These are phyloP conservation scores for Eptatretus burgeri DNA, from an alignment of 2,113 vertebrate genomes.

Conservation along the genomic window DNA sequence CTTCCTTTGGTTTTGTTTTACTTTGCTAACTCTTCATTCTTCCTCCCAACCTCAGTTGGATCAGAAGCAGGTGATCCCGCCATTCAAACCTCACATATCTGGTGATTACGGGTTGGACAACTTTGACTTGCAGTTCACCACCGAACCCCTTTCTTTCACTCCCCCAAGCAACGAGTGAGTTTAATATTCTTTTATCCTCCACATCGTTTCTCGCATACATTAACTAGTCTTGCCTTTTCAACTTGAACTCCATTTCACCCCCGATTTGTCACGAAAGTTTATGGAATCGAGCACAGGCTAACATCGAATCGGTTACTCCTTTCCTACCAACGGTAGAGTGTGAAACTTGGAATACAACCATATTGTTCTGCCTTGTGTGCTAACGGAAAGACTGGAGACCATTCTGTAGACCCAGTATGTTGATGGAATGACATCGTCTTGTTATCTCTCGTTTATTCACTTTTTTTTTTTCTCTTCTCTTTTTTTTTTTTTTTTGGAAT, in stretches of 20 bases:
- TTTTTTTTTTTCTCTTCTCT: slow-evolving; percentile 12
- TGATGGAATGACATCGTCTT: neutral
- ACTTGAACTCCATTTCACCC: too few species aligned
- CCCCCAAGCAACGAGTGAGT: slow-evolving; percentile 81
- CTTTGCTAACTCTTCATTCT: neutral
- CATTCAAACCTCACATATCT: slow-evolving; percentile 96
- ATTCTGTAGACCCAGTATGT: too few species aligned
- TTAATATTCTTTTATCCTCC: too few species aligned
- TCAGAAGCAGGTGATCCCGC: slow-evolving; percentile 87
- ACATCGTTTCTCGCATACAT: too few species aligned
- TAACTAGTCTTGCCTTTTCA: too few species aligned
- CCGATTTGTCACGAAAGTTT: too few species aligned
- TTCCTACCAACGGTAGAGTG: neutral
- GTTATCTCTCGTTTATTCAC: slow-evolving; percentile 3
- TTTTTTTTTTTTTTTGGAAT: slow-evolving; percentile 11
- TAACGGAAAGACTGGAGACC: too few species aligned
- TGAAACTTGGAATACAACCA: neutral
- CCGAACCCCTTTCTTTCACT: slow-evolving; percentile 89
- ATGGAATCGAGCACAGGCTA: too few species aligned
- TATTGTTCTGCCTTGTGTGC: too few species aligned
- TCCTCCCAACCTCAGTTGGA: slow-evolving; percentile 44
- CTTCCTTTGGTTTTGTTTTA: too few species aligned
- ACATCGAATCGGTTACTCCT: too few species aligned
- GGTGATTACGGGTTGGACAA: slow-evolving; percentile 95
- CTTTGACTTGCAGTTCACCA: slow-evolving; percentile 92